Conservation (phyloP, 2,888 invertebrate species). For the Cryptosula pallasiana region DNA sequence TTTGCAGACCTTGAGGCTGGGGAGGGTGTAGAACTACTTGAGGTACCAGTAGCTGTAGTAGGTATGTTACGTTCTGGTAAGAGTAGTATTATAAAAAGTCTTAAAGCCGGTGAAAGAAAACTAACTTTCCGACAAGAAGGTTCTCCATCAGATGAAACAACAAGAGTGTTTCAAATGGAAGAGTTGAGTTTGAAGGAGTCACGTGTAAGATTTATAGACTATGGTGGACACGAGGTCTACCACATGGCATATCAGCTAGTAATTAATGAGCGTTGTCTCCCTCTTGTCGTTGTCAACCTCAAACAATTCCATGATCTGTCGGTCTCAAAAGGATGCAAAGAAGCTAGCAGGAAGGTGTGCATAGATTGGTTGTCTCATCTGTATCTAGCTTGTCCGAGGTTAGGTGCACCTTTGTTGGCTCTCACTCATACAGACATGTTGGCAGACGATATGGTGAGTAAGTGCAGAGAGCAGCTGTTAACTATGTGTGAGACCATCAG, state of each 20-base stretch:
- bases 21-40: too few species aligned
- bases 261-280: background rate
- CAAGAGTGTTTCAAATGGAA: background rate
- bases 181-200: background rate
- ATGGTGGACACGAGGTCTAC: slow-evolving; percentile 2
- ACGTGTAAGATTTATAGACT: background rate
- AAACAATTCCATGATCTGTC: background rate
- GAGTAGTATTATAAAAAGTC: background rate
- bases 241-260: background rate
- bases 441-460: background rate
- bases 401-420: background rate
- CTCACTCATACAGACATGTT: background rate
- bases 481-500: background rate
- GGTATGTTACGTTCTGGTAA: background rate
- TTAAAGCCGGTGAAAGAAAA: background rate
- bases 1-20: background rate
- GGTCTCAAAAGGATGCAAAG: background rate
- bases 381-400: background rate
- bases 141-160: background rate
- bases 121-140: background rate
- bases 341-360: background rate
- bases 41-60: background rate
- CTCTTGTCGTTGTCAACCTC: background rate
- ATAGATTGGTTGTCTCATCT: slow-evolving; percentile 12
- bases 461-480: background rate